Percentiles rank a stretch among this genome's conserved stretches.
Evolutionary conservation across 2,888 invertebrate species (phyloP).

Genomic region (Phaedon cochleariae): DNA sequence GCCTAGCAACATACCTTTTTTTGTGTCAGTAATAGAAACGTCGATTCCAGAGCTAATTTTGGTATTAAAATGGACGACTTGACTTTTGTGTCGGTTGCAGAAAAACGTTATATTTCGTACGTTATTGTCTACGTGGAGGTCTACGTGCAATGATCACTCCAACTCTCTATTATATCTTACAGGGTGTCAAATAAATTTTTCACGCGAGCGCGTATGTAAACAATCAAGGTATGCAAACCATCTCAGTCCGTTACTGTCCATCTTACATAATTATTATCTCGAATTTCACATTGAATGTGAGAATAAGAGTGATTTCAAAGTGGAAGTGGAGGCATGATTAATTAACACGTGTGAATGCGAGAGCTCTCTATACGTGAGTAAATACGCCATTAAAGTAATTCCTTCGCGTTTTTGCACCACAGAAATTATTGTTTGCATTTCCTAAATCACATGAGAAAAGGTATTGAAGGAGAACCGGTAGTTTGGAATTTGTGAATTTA

Average conservation of each 20-base stretch:
- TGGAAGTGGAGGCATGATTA: conserved; percentile 18
- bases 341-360: conserved; percentile 48
- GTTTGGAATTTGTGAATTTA: not conserved
- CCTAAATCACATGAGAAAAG: not conserved
- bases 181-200: too few species aligned
- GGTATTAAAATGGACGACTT: too few species aligned
- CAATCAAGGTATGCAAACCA: not conserved
- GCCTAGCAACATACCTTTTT: too few species aligned
- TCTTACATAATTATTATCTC: not conserved
- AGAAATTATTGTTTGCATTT: not conserved
- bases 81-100: too few species aligned
- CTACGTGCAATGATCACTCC: too few species aligned
- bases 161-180: too few species aligned
- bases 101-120: too few species aligned
- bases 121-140: too few species aligned
- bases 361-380: conserved; percentile 43
- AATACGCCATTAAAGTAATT: conserved; percentile 27
- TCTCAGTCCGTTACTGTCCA: conserved; percentile 1
- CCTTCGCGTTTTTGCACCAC: not conserved
- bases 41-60: too few species aligned
- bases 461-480: not conserved
- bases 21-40: too few species aligned
- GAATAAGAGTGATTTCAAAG: conserved; percentile 7
- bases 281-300: not conserved
- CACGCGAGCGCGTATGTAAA: too few species aligned